Base-by-base conservation (phyloP, 2,888 invertebrate genomes). In the Clepsis dumicolana region DNA sequence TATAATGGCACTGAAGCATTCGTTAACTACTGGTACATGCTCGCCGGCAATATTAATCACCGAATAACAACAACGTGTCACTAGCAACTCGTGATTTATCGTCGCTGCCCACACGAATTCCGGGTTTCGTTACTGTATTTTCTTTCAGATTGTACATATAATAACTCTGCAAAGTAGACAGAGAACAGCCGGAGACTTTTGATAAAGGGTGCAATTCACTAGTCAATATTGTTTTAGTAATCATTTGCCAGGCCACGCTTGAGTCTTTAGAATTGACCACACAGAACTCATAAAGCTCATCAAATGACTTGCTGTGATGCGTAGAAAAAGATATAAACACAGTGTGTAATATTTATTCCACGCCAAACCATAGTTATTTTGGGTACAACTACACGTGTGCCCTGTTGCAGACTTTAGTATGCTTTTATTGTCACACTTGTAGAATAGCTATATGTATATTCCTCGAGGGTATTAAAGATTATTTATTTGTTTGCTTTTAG, bases 1-100 rank as follows among this genome's bases (percentile, higher is more conserved):
- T 60, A 60, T 32, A 60, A 52, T 38, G 24, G 50, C 41, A 29
- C 25, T 21, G 14, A 2, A 10, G 41, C 18, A 27, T 38, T 48
- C 21, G 5, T 56, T 62, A 18, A 35, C 35, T 48, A 35, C 32
- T 59, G 32, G 70, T 50, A 54, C 44, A 38, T 56, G 18, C 54
- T 29, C 57, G 52, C 27, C 61, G 12, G 62, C 41, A 29, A 32
- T 60, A 63, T 67, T 66, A 71, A 64, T 68, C 64, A 57, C 54
- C 41, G 57, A 56, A 48, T 62, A 65, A 67, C 62, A 68, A 67
- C 64, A 25, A 66, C 21, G 18, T 60, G 73, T 74, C 72, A 68
- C 59, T 77, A 68, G 56, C 63, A 64, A 59, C 57, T 41, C 50
- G 52, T 59, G 50, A 68, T 68, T 59, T 64, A 68, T 68, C 59